Percentiles rank a stretch among this genome's conserved stretches.
Conservation (phyloP, 2,113 vertebrate species). For the Hydrochoerus hydrochaeris region DNA sequence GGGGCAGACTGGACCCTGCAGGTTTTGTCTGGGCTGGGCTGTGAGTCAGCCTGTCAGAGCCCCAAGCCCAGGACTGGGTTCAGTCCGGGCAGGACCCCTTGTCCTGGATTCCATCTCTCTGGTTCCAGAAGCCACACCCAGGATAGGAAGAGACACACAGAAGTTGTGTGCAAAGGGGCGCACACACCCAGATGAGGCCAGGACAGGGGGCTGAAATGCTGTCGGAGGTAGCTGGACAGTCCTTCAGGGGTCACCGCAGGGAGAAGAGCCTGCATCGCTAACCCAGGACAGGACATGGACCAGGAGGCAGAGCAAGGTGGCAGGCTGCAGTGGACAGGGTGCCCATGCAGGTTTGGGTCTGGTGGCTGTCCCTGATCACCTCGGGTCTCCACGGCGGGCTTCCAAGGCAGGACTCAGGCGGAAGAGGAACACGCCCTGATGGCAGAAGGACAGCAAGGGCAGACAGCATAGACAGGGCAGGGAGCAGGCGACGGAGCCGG, state of each 20-base stretch:
- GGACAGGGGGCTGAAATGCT: neutral
- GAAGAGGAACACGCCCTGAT: neutral
- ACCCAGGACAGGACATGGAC: neutral
- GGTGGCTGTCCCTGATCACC: neutral
- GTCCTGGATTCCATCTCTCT: neutral
- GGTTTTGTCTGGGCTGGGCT: constrained; percentile 42
- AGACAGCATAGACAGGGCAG: neutral
- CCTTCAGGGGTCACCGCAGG: neutral
- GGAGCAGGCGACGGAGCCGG: neutral
- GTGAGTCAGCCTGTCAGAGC: neutral
- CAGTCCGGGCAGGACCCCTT: neutral
- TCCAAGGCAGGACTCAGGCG: neutral
- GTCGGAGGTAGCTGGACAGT: neutral
- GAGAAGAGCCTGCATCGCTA: neutral
- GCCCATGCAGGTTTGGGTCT: neutral
- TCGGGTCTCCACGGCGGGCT: neutral
- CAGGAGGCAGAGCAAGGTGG: neutral
- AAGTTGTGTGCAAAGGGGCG: too few relatives aligned
- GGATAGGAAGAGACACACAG: neutral
- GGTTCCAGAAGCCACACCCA: neutral
- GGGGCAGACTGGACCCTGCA: constrained; percentile 26
- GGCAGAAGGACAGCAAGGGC: neutral
- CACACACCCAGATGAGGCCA: neutral
- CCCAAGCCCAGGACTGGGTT: neutral
- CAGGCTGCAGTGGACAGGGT: neutral